Conservation (phyloP, 1,140 invertebrate genomes). For the Hyphantria cunea region DNA sequence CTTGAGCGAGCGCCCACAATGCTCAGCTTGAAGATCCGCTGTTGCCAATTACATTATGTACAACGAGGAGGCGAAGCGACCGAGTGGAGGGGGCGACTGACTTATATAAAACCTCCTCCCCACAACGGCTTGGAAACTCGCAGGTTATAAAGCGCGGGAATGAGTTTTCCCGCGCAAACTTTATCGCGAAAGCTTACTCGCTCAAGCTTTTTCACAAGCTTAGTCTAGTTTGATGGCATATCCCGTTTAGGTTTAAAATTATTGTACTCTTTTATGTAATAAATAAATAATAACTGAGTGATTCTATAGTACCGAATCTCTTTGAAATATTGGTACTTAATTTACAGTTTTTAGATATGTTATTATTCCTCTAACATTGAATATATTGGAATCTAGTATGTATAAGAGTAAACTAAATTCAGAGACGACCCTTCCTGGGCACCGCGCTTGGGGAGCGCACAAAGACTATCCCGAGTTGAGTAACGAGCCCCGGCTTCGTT, state of each 20-base stretch:
- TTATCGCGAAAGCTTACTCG: constrained; percentile 47
- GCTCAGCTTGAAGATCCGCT: constrained; percentile 28
- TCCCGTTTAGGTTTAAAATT: constrained; percentile 14
- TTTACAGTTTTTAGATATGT: too few relatives aligned
- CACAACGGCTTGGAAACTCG: constrained; percentile 51
- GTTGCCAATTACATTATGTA: constrained; percentile 64
- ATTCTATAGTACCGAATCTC: neutral
- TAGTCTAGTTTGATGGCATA: constrained; percentile 33
- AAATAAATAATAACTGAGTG: neutral
- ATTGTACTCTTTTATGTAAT: neutral
- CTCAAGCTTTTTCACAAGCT: constrained; percentile 50
- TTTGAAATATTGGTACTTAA: too few relatives aligned
- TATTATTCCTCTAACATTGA: too few relatives aligned
- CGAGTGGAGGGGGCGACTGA: constrained; percentile 31
- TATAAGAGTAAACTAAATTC: constrained; percentile 45
- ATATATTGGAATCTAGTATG: constrained; percentile 19
- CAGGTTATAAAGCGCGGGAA: constrained; percentile 69
- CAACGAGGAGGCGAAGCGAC: constrained; percentile 27
- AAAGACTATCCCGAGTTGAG: constrained; percentile 58
- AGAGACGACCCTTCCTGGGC: constrained; percentile 51
- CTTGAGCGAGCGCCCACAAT: constrained; percentile 40
- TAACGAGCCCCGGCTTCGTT: constrained; percentile 52
- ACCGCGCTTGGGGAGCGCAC: constrained; percentile 55
- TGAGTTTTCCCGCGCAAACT: constrained; percentile 74
- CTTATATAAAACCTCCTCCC: constrained; percentile 46